Base-by-base conservation (phyloP, 2,888 invertebrate genomes). In the Noctua fimbriata region DNA sequence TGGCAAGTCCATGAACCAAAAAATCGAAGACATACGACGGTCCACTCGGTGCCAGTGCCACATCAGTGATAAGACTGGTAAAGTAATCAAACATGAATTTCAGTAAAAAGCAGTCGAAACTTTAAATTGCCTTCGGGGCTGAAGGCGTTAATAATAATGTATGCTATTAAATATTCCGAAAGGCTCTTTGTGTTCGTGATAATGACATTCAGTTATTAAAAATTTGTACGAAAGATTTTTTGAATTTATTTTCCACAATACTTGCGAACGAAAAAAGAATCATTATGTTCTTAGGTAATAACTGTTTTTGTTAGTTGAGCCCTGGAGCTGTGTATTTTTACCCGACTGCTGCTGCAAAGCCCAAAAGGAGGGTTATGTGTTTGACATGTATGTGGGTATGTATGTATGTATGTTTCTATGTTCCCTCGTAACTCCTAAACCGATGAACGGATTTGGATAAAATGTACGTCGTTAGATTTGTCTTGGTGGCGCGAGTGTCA, bases 191-290 rank as follows among this genome's bases (percentile, higher is more conserved):
- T 74, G 65, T 32, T 36, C 69, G 47, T 60, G 28, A 76, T 83
- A 83, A 85, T 76, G 71, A 55, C 69, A 83, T 44, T 52, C 49
- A 81, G 80, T 63, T 80, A 65, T 75, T 69, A 70, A 73, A 78
- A 84, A 47, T 77, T 78, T 67, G 49, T 76, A 32, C n/a, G n/a
- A 69, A 67, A 78, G 70, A 69, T 52, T 70, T 70, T 81, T 78
- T 21, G 47, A 72, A 63, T 73, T 65, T 60, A 65, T 69, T 77
- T 70, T 77, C 41, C 24, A 69, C 65, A 77, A 63, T 77, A 65
- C 65, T 74, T 49, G 28, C 49, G 58, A 79, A 58, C n/a, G 44
- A 16, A 1, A 36, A 52, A 66, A 67, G 41, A 66, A 73, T 52
- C n/a, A 49, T 71, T 69, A 66, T 72, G 49, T 73, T 78, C 44